A percentile compares a stretch with the other conserved stretches of the same genome.
These are phyloP conservation scores for Holacanthella duospinosa DNA, from an alignment of 2,888 invertebrate species.

Conservation along the genomic window DNA sequence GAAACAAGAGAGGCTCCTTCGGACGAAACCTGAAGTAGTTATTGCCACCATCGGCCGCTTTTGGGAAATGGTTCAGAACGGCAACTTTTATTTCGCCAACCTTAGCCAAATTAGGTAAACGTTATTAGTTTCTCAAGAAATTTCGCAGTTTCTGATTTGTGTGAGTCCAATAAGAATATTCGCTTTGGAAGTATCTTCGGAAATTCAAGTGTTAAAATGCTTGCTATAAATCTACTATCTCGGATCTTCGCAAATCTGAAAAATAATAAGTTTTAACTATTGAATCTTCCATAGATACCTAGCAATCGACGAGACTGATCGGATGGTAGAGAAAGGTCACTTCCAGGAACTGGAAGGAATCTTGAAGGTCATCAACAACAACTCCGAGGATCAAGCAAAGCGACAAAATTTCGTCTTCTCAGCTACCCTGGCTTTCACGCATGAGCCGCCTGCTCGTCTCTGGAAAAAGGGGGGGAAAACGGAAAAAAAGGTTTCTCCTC, in stretches of 20 bases:
- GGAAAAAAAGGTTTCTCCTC: constrained; percentile 51
- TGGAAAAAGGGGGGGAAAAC: constrained; percentile 40
- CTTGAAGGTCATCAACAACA: constrained; percentile 65
- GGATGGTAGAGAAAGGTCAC: constrained; percentile 94
- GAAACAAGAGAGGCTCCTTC: constrained; percentile 81
- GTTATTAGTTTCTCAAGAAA: constrained; percentile 40
- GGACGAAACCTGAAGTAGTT: constrained; percentile 76
- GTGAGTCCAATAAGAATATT: not conserved
- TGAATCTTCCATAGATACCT: constrained; percentile 70
- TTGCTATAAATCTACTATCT: not conserved
- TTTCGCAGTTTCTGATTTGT: no score
- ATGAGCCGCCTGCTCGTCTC: constrained; percentile 55
- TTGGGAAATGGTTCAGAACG: constrained; percentile 82
- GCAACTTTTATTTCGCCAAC: constrained; percentile 63
- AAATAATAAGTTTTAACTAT: no score
- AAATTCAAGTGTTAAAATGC: not conserved
- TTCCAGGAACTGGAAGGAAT: constrained; percentile 80
- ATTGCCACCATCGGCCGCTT: constrained; percentile 94
- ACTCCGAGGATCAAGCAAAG: constrained; percentile 47
- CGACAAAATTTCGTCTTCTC: constrained; percentile 95
- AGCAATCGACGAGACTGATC: constrained; percentile 95
- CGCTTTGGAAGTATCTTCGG: no score
- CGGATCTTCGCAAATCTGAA: no score
- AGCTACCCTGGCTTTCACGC: constrained; percentile 86
- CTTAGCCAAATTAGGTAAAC: constrained; percentile 59